Conservation (phyloP, 2,113 vertebrate genomes). For the Genyomyrus donnyi region DNA sequence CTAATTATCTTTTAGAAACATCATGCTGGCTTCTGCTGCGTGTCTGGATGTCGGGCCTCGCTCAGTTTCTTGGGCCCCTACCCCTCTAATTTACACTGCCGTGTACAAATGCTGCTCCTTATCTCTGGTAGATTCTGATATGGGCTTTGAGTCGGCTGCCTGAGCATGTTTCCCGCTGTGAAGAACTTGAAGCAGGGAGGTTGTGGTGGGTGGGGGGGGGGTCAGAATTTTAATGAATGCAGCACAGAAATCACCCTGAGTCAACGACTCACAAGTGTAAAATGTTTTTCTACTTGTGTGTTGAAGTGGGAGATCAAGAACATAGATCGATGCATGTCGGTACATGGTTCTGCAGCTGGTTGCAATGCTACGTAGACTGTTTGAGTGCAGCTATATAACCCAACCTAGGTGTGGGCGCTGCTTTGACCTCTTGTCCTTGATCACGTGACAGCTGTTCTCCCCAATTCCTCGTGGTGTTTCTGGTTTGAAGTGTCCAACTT, state of each 20-base stretch:
- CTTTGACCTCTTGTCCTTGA: not conserved
- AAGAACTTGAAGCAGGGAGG: not conserved
- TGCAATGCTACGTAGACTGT: not conserved
- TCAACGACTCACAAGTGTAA: not conserved
- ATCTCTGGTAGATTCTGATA: not conserved
- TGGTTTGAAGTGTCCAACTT: not conserved
- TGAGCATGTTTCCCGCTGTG: not conserved
- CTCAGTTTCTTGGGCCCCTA: not conserved
- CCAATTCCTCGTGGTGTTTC: not conserved
- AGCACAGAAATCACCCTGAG: not conserved
- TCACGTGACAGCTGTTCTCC: not conserved
- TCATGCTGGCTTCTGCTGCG: not conserved
- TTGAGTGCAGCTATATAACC: not conserved
- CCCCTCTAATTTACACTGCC: not conserved
- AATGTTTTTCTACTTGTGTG: not conserved
- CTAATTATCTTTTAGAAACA: not conserved
- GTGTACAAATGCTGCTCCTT: not conserved
- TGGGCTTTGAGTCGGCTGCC: not conserved
- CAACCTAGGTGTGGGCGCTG: not conserved
- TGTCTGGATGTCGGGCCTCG: not conserved
- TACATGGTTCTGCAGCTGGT: not conserved
- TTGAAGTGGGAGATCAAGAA: not conserved
- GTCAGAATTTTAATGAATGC: not conserved
- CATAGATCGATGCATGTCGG: not conserved
- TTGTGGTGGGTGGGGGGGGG: not conserved